A percentile compares a stretch with the other conserved stretches of the same genome.
These are phyloP conservation scores for Allolobophora icterica DNA, from an alignment of 2,888 invertebrate species.

Conservation along the genomic window DNA sequence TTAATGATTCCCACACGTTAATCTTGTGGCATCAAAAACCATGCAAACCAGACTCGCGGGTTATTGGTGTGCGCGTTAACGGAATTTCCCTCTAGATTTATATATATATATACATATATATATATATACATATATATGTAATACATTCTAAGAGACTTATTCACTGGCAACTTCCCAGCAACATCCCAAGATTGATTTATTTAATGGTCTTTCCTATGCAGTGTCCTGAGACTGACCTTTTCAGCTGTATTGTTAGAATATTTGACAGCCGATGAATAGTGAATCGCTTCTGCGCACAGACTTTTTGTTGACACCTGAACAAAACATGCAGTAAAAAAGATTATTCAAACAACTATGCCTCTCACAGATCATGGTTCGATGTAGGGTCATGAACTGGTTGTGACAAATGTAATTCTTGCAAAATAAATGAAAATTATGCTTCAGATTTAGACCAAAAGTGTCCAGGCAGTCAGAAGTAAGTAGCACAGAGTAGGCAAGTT, in stretches of 20 bases:
- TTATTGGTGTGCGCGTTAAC: too few relatives aligned
- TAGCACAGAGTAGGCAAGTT: not conserved
- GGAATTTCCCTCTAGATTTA: too few relatives aligned
- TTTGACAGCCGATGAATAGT: conserved; percentile 88
- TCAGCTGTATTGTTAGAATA: conserved; percentile 90
- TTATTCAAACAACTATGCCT: not conserved
- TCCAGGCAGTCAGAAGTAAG: not conserved
- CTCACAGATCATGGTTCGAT: not conserved
- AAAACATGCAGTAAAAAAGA: not conserved
- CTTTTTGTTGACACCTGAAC: conserved; percentile 81
- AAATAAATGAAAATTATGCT: not conserved
- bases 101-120: too few relatives aligned
- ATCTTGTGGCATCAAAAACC: too few relatives aligned
- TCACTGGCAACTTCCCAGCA: too few relatives aligned
- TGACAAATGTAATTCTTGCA: not conserved
- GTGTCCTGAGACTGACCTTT: conserved; percentile 70
- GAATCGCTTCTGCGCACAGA: conserved; percentile 91
- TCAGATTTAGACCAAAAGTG: not conserved
- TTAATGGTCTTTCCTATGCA: too few relatives aligned
- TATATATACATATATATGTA: too few relatives aligned
- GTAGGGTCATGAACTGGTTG: not conserved
- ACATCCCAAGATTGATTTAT: too few relatives aligned
- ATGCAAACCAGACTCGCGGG: too few relatives aligned
- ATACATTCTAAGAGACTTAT: too few relatives aligned
- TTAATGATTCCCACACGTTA: too few relatives aligned